A percentile compares a stretch with the other conserved stretches of the same genome.
These are phyloP conservation scores for Podotricha telesiphe DNA, from an alignment of 2,888 invertebrate species.

Conservation along the genomic window DNA sequence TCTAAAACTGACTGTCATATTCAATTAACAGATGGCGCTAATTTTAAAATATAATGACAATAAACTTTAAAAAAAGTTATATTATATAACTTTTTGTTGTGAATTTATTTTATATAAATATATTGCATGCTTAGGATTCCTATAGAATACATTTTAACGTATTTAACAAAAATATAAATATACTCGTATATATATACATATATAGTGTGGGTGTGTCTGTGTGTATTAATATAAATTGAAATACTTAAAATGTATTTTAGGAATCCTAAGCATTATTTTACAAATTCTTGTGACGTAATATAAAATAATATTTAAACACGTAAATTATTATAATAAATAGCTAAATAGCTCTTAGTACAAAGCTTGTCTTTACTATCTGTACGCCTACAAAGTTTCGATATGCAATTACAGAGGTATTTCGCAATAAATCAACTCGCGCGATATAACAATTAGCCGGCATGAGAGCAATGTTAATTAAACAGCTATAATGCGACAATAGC, in stretches of 20 bases:
- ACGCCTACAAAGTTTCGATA: slow-evolving; percentile 70
- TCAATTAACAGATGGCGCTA: slow-evolving; percentile 39
- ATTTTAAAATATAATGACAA: neutral
- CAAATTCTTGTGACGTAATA: too few species aligned
- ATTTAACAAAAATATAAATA: too few species aligned
- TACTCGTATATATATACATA: too few species aligned
- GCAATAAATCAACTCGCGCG: slow-evolving; percentile 81
- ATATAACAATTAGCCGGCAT: slow-evolving; percentile 84
- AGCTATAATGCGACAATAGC: slow-evolving; percentile 60
- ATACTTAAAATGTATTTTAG: too few species aligned
- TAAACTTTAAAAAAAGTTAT: neutral
- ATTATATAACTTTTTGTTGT: neutral
- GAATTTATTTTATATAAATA: neutral
- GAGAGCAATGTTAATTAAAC: slow-evolving; percentile 84
- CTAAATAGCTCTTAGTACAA: neutral
- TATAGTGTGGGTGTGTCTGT: too few species aligned
- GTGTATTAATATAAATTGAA: too few species aligned
- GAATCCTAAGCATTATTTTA: too few species aligned
- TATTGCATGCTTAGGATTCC: too few species aligned
- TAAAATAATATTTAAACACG: neutral
- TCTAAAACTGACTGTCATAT: slow-evolving; percentile 5
- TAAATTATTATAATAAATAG: neutral
- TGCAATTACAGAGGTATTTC: slow-evolving; percentile 81
- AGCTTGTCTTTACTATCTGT: slow-evolving; percentile 16
- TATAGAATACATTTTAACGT: too few species aligned